phyloP scores from a whole-genome alignment of 2,888 invertebrate genomes.

The Ceratothoa steindachneri region DNA sequence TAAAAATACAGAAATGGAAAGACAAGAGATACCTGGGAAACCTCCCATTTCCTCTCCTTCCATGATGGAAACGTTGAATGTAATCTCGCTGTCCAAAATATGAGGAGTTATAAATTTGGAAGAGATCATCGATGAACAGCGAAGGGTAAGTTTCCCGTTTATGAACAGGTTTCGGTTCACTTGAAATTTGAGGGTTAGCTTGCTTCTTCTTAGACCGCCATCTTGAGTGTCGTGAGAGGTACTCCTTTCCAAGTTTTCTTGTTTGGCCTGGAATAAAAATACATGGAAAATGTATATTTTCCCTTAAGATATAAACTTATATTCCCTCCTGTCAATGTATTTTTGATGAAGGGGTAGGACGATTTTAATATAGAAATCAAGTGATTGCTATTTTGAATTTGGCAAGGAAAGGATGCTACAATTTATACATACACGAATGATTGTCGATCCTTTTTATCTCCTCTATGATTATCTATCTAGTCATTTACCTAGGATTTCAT shows the following conservation, averaged over 20 bases:
- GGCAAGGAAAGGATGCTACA: too few relatives aligned
- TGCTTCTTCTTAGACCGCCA: conserved; percentile 14
- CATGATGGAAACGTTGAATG: conserved; percentile 27
- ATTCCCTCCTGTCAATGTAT: too few relatives aligned
- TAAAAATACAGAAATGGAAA: background rate
- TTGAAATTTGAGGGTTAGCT: conserved; percentile 16
- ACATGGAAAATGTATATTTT: too few relatives aligned
- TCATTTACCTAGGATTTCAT: too few relatives aligned
- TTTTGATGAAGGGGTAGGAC: too few relatives aligned
- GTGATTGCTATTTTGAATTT: too few relatives aligned
- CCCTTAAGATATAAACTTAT: too few relatives aligned
- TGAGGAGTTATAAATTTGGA: conserved; percentile 18
- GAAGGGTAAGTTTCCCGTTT: conserved; percentile 24
- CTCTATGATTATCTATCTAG: too few relatives aligned
- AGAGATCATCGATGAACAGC: conserved; percentile 24
- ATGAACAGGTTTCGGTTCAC: conserved; percentile 20
- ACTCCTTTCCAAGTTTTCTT: background rate
- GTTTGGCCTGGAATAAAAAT: background rate
- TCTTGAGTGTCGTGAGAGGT: background rate
- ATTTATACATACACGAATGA: too few relatives aligned
- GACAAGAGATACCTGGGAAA: conserved; percentile 14
- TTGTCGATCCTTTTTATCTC: too few relatives aligned
- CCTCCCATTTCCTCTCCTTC: conserved; percentile 21
- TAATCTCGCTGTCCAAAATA: conserved; percentile 20
- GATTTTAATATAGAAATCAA: too few relatives aligned